A percentile compares a stretch with the other conserved stretches of the same genome.
These are phyloP conservation scores for Lepeophtheirus salmonis DNA, from an alignment of 1,140 invertebrate species.

Conservation along the genomic window DNA sequence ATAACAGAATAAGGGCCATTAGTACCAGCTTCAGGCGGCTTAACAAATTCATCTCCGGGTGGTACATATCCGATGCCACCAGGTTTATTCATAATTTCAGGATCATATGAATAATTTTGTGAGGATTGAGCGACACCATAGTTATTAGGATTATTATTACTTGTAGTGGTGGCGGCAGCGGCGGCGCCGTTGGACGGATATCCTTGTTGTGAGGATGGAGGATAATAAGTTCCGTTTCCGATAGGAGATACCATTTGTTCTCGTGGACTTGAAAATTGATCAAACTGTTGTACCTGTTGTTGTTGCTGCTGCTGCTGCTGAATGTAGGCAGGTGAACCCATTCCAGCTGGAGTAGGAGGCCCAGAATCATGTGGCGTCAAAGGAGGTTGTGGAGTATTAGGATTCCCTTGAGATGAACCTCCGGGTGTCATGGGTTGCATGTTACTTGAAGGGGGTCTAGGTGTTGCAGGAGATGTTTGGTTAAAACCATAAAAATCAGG, in stretches of 20 bases:
- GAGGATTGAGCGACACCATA: too few species aligned
- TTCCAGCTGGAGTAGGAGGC: background rate
- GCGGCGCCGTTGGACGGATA: background rate
- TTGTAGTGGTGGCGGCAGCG: too few species aligned
- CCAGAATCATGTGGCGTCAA: constrained; percentile 5
- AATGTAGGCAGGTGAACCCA: background rate
- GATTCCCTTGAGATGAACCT: constrained; percentile 5
- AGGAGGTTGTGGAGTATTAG: constrained; percentile 7
- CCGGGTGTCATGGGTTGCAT: constrained; percentile 3
- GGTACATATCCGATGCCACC: too few species aligned
- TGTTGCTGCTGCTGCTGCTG: background rate
- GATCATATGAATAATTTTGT: background rate
- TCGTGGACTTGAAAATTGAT: background rate
- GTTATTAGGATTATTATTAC: too few species aligned
- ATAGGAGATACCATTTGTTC: background rate
- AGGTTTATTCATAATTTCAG: too few species aligned
- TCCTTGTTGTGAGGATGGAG: background rate
- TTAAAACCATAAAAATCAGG: background rate
- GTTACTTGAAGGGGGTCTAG: background rate
- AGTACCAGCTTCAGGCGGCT: constrained; percentile 1
- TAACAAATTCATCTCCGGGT: background rate
- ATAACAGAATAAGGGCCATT: constrained; percentile 9
- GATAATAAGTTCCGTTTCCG: background rate
- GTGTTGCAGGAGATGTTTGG: background rate
- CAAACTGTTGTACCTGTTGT: too few species aligned